Conservation (phyloP, 30 jellyfish, hydroid and myxozoan species). For the Pseudorhiza aurosa region DNA sequence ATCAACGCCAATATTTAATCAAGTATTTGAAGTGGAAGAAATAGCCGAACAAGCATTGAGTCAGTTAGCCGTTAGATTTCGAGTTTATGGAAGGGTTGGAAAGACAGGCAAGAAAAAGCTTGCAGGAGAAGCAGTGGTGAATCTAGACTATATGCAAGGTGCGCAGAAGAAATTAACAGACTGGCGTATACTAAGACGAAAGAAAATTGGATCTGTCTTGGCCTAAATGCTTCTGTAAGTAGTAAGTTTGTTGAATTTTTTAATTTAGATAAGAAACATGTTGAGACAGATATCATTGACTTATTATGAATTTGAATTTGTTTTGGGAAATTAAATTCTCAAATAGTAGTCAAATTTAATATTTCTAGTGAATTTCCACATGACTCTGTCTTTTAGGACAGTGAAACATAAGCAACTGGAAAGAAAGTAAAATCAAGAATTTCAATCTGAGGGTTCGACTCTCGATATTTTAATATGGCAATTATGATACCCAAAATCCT, state of each 20-base stretch:
- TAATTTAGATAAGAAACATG: neutral
- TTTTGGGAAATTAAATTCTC: too few species aligned
- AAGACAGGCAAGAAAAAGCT: conserved; percentile 92
- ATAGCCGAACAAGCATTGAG: conserved; percentile 88
- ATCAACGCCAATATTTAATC: conserved; percentile 95
- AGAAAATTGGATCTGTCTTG: conserved; percentile 7
- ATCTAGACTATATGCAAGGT: conserved; percentile 56
- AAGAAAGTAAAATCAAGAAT: too few species aligned
- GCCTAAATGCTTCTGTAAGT: neutral
- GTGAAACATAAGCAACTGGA: too few species aligned
- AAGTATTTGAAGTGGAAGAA: conserved; percentile 83
- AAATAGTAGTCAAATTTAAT: too few species aligned
- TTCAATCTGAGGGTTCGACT: too few species aligned
- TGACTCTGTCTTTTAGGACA: too few species aligned
- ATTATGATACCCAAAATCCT: too few species aligned
- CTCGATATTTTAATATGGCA: too few species aligned
- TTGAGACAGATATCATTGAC: too few species aligned
- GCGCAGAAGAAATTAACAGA: conserved; percentile 70
- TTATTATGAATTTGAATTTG: too few species aligned
- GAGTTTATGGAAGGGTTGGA: conserved; percentile 95
- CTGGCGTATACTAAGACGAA: conserved; percentile 85
- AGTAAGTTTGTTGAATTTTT: neutral
- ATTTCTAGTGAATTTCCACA: too few species aligned
- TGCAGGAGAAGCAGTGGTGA: conserved; percentile 93
- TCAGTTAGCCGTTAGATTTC: conserved; percentile 83